phyloP scores from a whole-genome alignment of 2,888 invertebrate genomes.

The Caradrina kadenii region DNA sequence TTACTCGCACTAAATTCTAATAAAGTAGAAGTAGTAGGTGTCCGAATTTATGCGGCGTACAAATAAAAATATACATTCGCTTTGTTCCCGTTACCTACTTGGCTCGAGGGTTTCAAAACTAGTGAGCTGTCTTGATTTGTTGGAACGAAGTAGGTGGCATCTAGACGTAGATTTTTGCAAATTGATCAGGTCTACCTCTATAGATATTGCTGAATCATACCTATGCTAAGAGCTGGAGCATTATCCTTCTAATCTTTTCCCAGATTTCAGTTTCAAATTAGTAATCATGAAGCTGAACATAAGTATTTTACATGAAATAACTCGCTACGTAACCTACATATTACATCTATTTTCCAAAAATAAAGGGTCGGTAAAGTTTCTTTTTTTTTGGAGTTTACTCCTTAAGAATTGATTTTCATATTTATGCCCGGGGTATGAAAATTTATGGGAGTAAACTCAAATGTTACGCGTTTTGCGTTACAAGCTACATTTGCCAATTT shows the following conservation, averaged over 20 bases:
- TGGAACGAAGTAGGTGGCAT: neutral
- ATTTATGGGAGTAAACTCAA: no score
- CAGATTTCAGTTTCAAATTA: no score
- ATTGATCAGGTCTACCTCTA: neutral
- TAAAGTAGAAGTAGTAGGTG: constrained; percentile 10
- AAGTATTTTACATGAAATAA: neutral
- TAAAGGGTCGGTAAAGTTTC: no score
- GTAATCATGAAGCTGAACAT: neutral
- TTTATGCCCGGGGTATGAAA: no score
- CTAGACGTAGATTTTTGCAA: neutral
- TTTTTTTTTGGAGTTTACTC: no score
- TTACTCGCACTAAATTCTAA: constrained; percentile 35
- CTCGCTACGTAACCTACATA: neutral
- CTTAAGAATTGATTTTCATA: no score
- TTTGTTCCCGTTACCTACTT: constrained; percentile 46
- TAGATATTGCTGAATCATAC: neutral
- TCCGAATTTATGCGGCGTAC: constrained; percentile 7
- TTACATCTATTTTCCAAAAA: no score
- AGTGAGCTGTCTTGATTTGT: neutral
- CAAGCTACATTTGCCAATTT: no score
- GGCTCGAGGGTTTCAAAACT: constrained; percentile 33
- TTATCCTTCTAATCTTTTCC: no score
- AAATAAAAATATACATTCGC: constrained; percentile 23
- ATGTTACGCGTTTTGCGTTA: no score
- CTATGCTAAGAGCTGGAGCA: neutral